These are phyloP conservation scores for Echiichthys vipera DNA, from an alignment of 2,797 vertebrate genomes.

Conservation along the genomic window DNA sequence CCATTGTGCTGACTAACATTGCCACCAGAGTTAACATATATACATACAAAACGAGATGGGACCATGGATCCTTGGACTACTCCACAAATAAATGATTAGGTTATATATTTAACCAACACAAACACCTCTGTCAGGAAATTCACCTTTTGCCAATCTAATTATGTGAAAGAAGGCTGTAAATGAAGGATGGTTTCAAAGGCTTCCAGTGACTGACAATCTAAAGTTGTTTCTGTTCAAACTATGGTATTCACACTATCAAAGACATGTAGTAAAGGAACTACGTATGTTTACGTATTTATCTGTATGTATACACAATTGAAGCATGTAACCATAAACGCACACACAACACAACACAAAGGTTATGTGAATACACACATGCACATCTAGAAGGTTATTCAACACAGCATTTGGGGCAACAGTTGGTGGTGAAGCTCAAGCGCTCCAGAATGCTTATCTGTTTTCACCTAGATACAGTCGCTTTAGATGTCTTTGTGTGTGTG, in stretches of 20 bases:
- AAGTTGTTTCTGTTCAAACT: background rate
- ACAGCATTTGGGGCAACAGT: conserved; percentile 45
- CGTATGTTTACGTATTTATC: too few relatives aligned
- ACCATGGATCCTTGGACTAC: background rate
- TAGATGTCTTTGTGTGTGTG: background rate
- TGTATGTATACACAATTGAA: conserved; percentile 11
- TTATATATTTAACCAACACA: too few relatives aligned
- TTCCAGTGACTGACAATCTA: background rate
- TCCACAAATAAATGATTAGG: too few relatives aligned
- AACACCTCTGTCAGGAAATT: too few relatives aligned
- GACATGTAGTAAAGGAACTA: background rate
- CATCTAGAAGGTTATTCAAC: conserved; percentile 18
- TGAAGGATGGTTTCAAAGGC: background rate
- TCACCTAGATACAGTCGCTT: conserved; percentile 37
- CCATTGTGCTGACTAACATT: background rate
- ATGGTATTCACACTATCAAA: background rate
- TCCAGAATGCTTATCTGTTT: conserved; percentile 43
- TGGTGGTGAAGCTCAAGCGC: conserved; percentile 29
- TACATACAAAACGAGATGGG: background rate
- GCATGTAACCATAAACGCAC: background rate
- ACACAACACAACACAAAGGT: too few relatives aligned
- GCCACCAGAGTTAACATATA: background rate
- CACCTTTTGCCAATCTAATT: background rate
- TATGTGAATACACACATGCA: too few relatives aligned
- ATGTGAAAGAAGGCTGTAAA: background rate